These are phyloP conservation scores for Drosophila littoralis DNA, from an alignment of 1,140 invertebrate species.

Conservation along the genomic window DNA sequence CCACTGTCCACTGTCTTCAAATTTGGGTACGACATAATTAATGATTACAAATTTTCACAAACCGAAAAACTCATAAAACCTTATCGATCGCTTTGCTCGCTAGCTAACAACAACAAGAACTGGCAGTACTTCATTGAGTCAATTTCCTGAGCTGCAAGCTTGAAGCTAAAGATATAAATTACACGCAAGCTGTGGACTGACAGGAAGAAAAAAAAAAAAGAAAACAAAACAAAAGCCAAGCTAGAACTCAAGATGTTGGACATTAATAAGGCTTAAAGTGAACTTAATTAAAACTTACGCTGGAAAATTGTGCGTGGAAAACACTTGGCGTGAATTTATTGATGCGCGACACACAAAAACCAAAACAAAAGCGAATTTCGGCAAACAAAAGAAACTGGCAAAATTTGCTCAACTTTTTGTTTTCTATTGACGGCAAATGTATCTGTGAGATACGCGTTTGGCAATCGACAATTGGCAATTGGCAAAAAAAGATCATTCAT, in stretches of 20 bases:
- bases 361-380: conserved; percentile 9
- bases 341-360: conserved; percentile 1
- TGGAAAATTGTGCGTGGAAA: conserved; percentile 27
- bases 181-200: conserved; percentile 30
- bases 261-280: conserved; percentile 50
- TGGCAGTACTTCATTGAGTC: conserved; percentile 29
- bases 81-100: conserved; percentile 53
- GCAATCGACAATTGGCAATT: conserved; percentile 7
- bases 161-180: conserved; percentile 43
- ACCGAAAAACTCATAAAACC: conserved; percentile 52
- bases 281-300: conserved; percentile 55
- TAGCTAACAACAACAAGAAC: conserved; percentile 18
- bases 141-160: conserved; percentile 40
- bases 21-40: conserved; percentile 57
- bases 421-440: conserved; percentile 33
- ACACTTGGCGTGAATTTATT: conserved; percentile 18
- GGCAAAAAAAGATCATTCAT: conserved; percentile 52
- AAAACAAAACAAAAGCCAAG: background rate
- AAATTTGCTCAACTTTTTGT: conserved; percentile 17
- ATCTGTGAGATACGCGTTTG: conserved; percentile 42
- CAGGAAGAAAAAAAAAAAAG: conserved; percentile 8
- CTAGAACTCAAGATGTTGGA: conserved; percentile 18
- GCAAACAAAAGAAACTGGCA: conserved; percentile 11
- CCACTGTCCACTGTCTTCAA: conserved; percentile 11
- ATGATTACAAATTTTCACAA: conserved; percentile 74